Base-by-base conservation (phyloP, 2,797 vertebrate genomes). In the Petrocephalus sullivani region DNA sequence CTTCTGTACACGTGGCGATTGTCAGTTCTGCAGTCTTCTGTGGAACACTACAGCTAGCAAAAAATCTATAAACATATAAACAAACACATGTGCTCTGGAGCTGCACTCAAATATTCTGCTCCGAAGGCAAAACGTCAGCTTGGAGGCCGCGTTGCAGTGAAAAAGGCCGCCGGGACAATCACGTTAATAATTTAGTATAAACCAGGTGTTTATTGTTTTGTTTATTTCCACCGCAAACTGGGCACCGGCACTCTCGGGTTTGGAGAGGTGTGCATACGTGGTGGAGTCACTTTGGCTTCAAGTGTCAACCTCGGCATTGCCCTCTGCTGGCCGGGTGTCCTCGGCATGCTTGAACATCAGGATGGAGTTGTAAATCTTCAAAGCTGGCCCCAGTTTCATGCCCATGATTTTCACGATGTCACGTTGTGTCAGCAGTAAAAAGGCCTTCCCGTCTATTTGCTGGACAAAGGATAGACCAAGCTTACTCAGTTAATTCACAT, bases 361-460 rank as follows among this genome's bases (percentile, higher is more conserved):
- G 91, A 98, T 98, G 89, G 97, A 97, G n/a, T 97, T 97, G 93
- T 97, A 98, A 89, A 98, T 98, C 94, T 98, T 99, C 89, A 98
- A 95, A 5, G 97, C 97, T 0, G 98, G 98, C 4, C 97, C 98
- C 81, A 98, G 95, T 92, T 99, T 98, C 93, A 98, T 96, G 60
- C 96, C 96, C 93, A 98, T 96, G 82, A 98, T 97, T 94, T 97
- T 97, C 87, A 98, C 94, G 0, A 98, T 97, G 94, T 98, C 98
- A 0, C 89, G 94, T 90, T 97, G 97, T n/a, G 97, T 97, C 89
- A 98, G 96, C 46, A 98, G 96, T 8, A 98, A 96, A 88, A 99
- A 97, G 81, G 97, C 97, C 90, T 97, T 96, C 0, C 97, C 97
- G 1, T 98, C 97, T 1, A 98, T 98, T 95, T 97, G 96, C 98